phyloP scores from a whole-genome alignment of 2,888 invertebrate genomes.

The Poecilobothrus nobilitatus region DNA sequence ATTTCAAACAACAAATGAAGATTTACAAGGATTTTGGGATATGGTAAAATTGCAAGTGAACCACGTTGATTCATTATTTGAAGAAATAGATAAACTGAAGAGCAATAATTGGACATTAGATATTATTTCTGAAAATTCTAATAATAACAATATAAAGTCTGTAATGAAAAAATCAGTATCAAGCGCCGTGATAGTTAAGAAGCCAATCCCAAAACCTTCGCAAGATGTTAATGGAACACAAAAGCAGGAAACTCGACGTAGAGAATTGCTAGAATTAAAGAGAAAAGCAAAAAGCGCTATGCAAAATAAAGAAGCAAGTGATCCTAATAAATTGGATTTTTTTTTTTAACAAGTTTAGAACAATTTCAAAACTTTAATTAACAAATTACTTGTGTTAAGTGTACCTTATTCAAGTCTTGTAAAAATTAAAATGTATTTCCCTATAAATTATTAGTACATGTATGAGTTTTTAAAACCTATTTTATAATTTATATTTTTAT shows the following conservation, averaged over 20 bases:
- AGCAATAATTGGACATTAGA: slow-evolving; percentile 60
- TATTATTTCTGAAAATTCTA: neutral
- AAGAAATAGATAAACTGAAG: slow-evolving; percentile 56
- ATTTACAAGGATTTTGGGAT: slow-evolving; percentile 95
- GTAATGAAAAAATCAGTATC: slow-evolving; percentile 26
- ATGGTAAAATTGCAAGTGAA: slow-evolving; percentile 89
- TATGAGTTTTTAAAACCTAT: too few species aligned
- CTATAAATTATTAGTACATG: too few species aligned
- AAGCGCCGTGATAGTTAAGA: slow-evolving; percentile 18
- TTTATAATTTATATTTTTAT: too few species aligned
- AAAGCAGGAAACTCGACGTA: slow-evolving; percentile 63
- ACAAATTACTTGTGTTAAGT: too few species aligned
- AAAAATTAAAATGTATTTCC: too few species aligned
- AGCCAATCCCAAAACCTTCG: slow-evolving; percentile 18
- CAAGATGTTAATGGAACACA: slow-evolving; percentile 43
- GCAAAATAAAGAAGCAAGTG: slow-evolving; percentile 8
- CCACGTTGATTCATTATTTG: slow-evolving; percentile 72
- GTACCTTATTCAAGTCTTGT: too few species aligned
- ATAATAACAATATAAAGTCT: neutral
- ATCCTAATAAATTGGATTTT: neutral
- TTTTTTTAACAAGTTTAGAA: neutral
- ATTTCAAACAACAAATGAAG: slow-evolving; percentile 81
- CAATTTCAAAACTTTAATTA: too few species aligned
- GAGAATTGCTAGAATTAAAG: slow-evolving; percentile 63
- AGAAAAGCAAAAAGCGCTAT: slow-evolving; percentile 39